Evolutionary conservation across 2,888 invertebrate species (phyloP).

Genomic region (Tanytarsus gracilentus): DNA sequence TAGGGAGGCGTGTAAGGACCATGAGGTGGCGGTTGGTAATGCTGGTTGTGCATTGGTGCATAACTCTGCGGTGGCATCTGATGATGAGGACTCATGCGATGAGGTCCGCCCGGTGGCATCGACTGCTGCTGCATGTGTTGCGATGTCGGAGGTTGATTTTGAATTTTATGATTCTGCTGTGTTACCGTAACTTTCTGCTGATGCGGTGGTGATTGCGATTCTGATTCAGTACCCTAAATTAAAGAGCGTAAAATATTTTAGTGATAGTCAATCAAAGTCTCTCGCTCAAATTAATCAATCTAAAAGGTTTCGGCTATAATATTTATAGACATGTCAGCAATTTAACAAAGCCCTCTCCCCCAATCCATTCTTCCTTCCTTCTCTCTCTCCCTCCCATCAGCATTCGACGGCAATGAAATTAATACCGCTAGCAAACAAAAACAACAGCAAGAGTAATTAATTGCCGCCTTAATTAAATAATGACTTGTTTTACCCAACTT

Average conservation of each 20-base stretch:
- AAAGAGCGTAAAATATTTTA: not conserved
- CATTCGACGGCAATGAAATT: not conserved
- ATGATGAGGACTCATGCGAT: slow-evolving; percentile 25
- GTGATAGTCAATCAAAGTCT: not conserved
- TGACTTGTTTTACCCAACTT: slow-evolving; percentile 19
- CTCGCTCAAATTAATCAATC: not conserved
- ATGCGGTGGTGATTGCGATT: slow-evolving; percentile 30
- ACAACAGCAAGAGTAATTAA: slow-evolving; percentile 14
- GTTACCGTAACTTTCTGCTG: slow-evolving; percentile 30
- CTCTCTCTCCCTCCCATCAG: too few species aligned
- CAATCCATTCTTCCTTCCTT: too few species aligned
- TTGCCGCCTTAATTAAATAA: slow-evolving; percentile 23
- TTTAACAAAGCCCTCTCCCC: too few species aligned
- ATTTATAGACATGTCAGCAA: too few species aligned
- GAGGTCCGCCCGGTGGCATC: slow-evolving; percentile 29
- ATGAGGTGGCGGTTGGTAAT: slow-evolving; percentile 14
- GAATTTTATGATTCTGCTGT: slow-evolving; percentile 32
- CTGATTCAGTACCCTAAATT: slow-evolving; percentile 17
- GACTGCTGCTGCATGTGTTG: slow-evolving; percentile 31
- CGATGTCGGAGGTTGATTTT: slow-evolving; percentile 27
- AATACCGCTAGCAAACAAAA: slow-evolving; percentile 3
- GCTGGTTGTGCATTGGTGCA: slow-evolving; percentile 5
- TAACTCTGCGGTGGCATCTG: slow-evolving; percentile 24
- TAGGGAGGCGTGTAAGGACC: slow-evolving; percentile 33
- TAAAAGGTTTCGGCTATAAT: too few species aligned